Base-by-base conservation (phyloP, 2,113 vertebrate genomes). In the Copsychus sechellarum region DNA sequence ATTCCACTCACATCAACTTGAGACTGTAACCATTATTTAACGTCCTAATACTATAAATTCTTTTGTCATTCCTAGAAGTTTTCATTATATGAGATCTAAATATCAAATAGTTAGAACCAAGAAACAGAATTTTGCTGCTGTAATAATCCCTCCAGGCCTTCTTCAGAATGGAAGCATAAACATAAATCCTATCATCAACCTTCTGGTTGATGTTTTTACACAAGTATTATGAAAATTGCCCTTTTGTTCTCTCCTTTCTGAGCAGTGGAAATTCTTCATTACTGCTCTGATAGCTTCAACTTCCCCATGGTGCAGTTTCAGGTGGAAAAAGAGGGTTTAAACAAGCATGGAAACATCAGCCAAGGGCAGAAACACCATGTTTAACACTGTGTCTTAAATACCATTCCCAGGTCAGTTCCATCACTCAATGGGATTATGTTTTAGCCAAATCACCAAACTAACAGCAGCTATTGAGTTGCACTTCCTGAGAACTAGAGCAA, bases 351-450 rank as follows among this genome's bases (percentile, higher is more conserved):
- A 91, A 70, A 48, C 31, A 43, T 6, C 60, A 81, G 22, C 4
- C 51, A 34, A 60, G 86, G 76, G 40, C 21, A 85, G 38, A 62
- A 90, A 77, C 26, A 73, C 12, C 69, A 29, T 8, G 26, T 29
- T 45, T 45, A 45, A 45, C 43, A 45, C 19, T 2, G 0, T 31
- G 4, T 17, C 70, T 79, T 31, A 58, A 91, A 58, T 8, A 58
- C 13, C 58, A 45, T 28, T 47, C 40, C 25, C 26, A 48, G 38
- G 36, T 18, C 36, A 66, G 50, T 22, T 66, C 50, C 58, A 66
- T 15, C 51, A 22, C 33, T 31, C 3, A 0, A 9, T 1, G 14
- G 1, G 1, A 66, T 61, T 25, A 23, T 12, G 18, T n/a, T 87
- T 94, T 36, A 73, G 36, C 42, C 26, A n/a, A 57, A 40, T 14